Conservation (phyloP, 2,888 invertebrate genomes). For the Seira ritae region DNA sequence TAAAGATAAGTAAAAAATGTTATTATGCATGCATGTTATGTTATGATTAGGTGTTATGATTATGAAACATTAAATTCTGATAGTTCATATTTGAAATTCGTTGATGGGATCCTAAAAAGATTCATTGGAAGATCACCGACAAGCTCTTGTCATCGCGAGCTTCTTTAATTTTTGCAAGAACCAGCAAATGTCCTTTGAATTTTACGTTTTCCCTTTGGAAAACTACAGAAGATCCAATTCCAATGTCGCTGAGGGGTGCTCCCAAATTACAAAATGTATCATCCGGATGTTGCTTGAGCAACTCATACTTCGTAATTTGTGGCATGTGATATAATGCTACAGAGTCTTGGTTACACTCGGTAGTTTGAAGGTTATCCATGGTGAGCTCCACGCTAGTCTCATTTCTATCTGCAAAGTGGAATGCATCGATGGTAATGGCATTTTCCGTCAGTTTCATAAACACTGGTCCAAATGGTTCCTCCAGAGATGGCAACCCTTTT, state of each 20-base stretch:
- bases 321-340: constrained; percentile 31
- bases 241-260: background rate
- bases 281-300: background rate
- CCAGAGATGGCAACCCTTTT: background rate
- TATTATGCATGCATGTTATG: no score
- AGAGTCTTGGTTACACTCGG: constrained; percentile 29
- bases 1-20: background rate
- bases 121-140: background rate
- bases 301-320: background rate
- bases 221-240: background rate
- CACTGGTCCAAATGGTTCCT: constrained; percentile 25
- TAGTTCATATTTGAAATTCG: no score
- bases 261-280: background rate
- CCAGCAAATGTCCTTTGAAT: constrained; percentile 6
- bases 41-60: no score
- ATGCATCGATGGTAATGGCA: constrained; percentile 14
- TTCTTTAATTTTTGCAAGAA: background rate
- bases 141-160: background rate
- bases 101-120: no score
- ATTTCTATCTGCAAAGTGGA: constrained; percentile 14
- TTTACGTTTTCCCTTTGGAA: background rate
- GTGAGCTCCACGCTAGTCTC: background rate
- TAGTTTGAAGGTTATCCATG: constrained; percentile 18
- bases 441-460: constrained; percentile 24
- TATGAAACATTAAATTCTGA: no score